A percentile compares a stretch with the other conserved stretches of the same genome.
Evolutionary conservation across 1,140 invertebrate species (phyloP).

Genomic region (Cydia pomonella): DNA sequence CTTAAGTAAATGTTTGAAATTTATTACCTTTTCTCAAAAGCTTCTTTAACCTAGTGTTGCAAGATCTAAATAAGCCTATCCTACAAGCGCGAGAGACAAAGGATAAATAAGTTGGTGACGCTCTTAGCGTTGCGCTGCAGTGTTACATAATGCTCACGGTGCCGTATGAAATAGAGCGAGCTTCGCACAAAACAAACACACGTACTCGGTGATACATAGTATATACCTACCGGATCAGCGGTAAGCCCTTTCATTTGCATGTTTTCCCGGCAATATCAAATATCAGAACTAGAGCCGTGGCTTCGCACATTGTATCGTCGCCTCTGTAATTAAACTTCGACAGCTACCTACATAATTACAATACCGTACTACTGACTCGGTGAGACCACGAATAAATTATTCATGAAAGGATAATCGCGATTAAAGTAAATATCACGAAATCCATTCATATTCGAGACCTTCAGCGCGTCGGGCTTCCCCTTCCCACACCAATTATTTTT

Average conservation of each 20-base stretch:
- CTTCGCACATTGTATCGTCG: conserved; percentile 46
- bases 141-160: conserved; percentile 10
- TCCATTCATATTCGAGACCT: conserved; percentile 44
- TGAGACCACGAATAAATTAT: conserved; percentile 57
- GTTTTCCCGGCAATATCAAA: conserved; percentile 64
- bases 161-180: conserved; percentile 25
- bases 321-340: conserved; percentile 62
- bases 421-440: conserved; percentile 54
- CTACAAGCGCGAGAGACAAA: conserved; percentile 13
- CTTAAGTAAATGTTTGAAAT: background rate
- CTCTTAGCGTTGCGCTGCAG: conserved; percentile 1
- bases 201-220: background rate
- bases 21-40: background rate
- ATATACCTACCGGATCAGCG: conserved; percentile 23
- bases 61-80: conserved; percentile 1
- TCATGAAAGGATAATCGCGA: conserved; percentile 61
- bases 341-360: conserved; percentile 54
- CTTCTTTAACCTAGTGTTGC: conserved; percentile 21
- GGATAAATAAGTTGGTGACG: conserved; percentile 7
- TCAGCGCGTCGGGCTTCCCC: conserved; percentile 29
- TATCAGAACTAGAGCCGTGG: conserved; percentile 46
- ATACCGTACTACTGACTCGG: conserved; percentile 45
- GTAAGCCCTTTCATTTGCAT: conserved; percentile 66
- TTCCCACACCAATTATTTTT: conserved; percentile 35
- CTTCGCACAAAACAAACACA: conserved; percentile 15